Conservation (phyloP, 2,888 invertebrate genomes). For the Sesia apiformis region DNA sequence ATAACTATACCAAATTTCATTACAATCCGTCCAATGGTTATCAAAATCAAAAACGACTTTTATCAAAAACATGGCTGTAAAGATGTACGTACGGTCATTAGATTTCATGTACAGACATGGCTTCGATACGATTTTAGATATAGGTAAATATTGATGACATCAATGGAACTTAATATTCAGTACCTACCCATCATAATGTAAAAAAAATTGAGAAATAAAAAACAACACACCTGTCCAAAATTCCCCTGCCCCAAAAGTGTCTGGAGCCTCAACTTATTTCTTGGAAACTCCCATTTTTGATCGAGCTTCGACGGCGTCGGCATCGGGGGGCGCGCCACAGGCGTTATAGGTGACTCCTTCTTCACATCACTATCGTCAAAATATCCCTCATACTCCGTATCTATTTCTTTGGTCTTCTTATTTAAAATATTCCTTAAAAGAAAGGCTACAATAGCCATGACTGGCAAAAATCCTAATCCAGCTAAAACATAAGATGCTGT, state of each 20-base stretch:
- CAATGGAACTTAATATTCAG: too few relatives aligned
- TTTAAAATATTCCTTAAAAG: conserved; percentile 70
- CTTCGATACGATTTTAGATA: too few relatives aligned
- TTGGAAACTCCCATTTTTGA: conserved; percentile 84
- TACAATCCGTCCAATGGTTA: too few relatives aligned
- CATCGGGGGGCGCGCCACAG: conserved; percentile 72
- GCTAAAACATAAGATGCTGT: conserved; percentile 76
- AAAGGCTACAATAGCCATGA: conserved; percentile 73
- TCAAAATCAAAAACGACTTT: too few relatives aligned
- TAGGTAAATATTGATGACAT: too few relatives aligned
- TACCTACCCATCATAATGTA: too few relatives aligned
- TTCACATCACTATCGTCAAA: conserved; percentile 73
- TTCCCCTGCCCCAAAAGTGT: conserved; percentile 89
- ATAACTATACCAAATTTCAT: too few relatives aligned
- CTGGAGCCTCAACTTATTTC: conserved; percentile 83
- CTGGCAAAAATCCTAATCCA: conserved; percentile 75
- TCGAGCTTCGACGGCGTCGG: conserved; percentile 72
- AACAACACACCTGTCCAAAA: conserved; percentile 80
- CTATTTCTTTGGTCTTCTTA: conserved; percentile 70
- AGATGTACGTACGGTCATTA: too few relatives aligned
- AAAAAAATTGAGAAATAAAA: not conserved
- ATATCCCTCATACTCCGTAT: conserved; percentile 76
- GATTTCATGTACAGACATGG: too few relatives aligned
- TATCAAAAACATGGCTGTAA: too few relatives aligned
- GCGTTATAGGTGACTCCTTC: conserved; percentile 66